These are phyloP conservation scores for Andrena cerasifolii DNA, from an alignment of 1,140 invertebrate species.

Conservation along the genomic window DNA sequence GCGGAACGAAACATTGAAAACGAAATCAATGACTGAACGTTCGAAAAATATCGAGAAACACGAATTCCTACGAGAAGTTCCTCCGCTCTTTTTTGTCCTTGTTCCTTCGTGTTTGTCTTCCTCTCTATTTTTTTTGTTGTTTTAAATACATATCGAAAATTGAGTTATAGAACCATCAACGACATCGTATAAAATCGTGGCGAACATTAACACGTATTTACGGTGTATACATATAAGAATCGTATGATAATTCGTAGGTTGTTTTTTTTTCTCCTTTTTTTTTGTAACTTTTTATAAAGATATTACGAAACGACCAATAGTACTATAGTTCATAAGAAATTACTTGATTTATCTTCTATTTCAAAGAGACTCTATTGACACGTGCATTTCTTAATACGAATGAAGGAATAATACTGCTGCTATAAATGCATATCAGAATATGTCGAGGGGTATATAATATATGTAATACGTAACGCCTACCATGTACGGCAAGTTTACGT, in stretches of 20 bases:
- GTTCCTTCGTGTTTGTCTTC: neutral
- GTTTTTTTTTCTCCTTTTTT: too few relatives aligned
- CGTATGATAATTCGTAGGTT: constrained; percentile 38
- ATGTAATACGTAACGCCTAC: constrained; percentile 43
- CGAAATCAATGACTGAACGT: neutral
- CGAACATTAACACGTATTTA: constrained; percentile 47
- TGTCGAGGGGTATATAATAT: constrained; percentile 37
- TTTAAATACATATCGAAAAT: constrained; percentile 30
- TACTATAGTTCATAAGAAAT: constrained; percentile 43
- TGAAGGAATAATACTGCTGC: constrained; percentile 47
- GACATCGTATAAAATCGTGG: constrained; percentile 47
- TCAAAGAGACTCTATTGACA: constrained; percentile 42
- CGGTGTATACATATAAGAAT: constrained; percentile 37
- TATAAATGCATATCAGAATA: constrained; percentile 51
- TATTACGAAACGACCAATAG: constrained; percentile 26
- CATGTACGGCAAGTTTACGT: constrained; percentile 44
- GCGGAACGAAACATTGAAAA: neutral
- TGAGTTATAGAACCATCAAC: constrained; percentile 37
- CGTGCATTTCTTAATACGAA: constrained; percentile 39
- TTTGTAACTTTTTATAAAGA: constrained; percentile 42
- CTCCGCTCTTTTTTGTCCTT: neutral
- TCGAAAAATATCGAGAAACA: neutral
- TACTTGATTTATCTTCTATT: constrained; percentile 29
- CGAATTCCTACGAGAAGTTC: constrained; percentile 7
- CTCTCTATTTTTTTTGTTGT: too few relatives aligned